These are phyloP conservation scores for Aleadryas rufinucha DNA, from an alignment of 2,113 vertebrate species.

Conservation along the genomic window DNA sequence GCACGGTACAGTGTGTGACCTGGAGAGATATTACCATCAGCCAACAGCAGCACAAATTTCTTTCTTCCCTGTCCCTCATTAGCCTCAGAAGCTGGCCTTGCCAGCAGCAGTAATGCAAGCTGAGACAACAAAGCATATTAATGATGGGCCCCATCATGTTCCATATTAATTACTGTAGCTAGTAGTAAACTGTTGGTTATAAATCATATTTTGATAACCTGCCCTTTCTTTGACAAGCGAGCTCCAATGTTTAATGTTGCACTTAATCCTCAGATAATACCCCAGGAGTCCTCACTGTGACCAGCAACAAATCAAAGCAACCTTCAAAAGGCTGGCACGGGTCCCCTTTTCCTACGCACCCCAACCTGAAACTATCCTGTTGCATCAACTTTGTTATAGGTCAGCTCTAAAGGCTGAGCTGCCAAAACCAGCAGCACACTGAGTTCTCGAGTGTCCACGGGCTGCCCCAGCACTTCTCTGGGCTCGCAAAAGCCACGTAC, in stretches of 20 bases:
- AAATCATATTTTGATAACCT: slow-evolving; percentile 60
- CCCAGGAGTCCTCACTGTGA: background rate
- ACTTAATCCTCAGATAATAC: slow-evolving; percentile 55
- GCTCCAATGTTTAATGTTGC: slow-evolving; percentile 34
- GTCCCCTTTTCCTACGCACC: background rate
- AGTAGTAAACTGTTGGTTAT: slow-evolving; percentile 41
- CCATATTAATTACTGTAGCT: slow-evolving; percentile 54
- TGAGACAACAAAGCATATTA: slow-evolving; percentile 49
- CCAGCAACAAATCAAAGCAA: slow-evolving; percentile 41
- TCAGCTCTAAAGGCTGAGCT: background rate
- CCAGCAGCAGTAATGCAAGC: slow-evolving; percentile 38
- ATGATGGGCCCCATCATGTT: slow-evolving; percentile 28
- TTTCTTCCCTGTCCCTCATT: slow-evolving; percentile 46
- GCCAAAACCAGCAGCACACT: background rate
- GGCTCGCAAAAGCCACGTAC: background rate
- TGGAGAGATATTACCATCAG: slow-evolving; percentile 31
- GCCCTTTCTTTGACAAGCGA: slow-evolving; percentile 41
- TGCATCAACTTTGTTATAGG: background rate
- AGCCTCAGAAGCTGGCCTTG: slow-evolving; percentile 52
- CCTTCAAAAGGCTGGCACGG: slow-evolving; percentile 9
- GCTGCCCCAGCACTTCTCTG: background rate
- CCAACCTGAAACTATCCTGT: background rate
- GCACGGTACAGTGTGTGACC: background rate
- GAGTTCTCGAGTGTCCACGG: background rate
- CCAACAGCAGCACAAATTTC: slow-evolving; percentile 28